A percentile compares a stretch with the other conserved stretches of the same genome.
These are phyloP conservation scores for Smittia aterrima DNA, from an alignment of 2,888 invertebrate genomes.

Conservation along the genomic window DNA sequence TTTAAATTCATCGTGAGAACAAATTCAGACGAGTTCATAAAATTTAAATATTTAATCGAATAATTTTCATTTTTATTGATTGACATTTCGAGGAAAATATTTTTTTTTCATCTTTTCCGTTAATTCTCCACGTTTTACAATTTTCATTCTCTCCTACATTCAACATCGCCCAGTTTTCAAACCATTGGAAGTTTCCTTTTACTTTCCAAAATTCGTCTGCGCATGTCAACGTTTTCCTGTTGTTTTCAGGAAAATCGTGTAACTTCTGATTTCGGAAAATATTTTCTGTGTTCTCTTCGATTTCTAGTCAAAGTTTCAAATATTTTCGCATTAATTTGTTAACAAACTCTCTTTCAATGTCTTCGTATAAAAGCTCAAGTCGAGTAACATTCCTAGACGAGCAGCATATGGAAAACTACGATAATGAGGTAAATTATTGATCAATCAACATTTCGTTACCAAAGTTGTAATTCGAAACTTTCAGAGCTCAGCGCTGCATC, in stretches of 20 bases:
- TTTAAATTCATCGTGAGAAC: no score
- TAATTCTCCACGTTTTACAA: no score
- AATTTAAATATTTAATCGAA: no score
- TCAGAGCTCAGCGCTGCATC: slow-evolving; percentile 64
- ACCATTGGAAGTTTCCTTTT: not conserved
- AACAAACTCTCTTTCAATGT: not conserved
- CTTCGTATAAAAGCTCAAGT: slow-evolving; percentile 32
- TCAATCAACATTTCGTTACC: slow-evolving; percentile 17
- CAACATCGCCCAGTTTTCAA: not conserved
- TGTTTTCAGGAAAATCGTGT: not conserved
- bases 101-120: no score
- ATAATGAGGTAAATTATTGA: slow-evolving; percentile 50
- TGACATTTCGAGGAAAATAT: no score
- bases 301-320: not conserved
- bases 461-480: not conserved
- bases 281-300: not conserved
- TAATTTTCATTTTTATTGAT: no score
- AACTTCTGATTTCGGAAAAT: not conserved
- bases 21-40: no score
- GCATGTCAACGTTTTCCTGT: not conserved
- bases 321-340: not conserved
- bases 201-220: not conserved
- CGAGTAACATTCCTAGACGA: slow-evolving; percentile 51
- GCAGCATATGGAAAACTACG: slow-evolving; percentile 55
- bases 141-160: no score